These are phyloP conservation scores for Mylabris phalerata DNA, from an alignment of 1,140 invertebrate species.

Conservation along the genomic window DNA sequence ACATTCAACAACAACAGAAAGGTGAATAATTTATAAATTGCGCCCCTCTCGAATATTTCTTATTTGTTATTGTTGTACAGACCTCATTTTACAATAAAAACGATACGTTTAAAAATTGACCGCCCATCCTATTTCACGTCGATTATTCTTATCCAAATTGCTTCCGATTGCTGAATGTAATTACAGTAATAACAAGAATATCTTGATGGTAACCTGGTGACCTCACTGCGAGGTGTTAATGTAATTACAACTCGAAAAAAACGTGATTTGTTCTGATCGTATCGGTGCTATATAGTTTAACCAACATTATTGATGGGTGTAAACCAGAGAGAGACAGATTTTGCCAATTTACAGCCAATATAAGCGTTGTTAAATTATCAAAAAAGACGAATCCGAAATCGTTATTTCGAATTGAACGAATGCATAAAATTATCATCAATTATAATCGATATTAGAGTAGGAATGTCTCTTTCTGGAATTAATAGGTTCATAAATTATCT, in stretches of 20 bases:
- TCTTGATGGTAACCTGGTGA: slow-evolving; percentile 1
- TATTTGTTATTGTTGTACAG: too few relatives aligned
- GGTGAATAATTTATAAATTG: too few relatives aligned
- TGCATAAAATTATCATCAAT: slow-evolving; percentile 19
- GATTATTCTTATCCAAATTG: slow-evolving; percentile 5
- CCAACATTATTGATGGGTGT: not conserved
- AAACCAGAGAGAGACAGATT: too few relatives aligned
- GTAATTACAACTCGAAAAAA: slow-evolving; percentile 2
- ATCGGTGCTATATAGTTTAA: not conserved
- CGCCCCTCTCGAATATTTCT: too few relatives aligned
- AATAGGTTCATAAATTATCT: slow-evolving; percentile 15
- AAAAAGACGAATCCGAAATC: too few relatives aligned
- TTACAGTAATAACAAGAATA: slow-evolving; percentile 6
- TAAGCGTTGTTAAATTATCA: too few relatives aligned
- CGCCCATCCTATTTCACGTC: slow-evolving; percentile 2
- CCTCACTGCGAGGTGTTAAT: slow-evolving; percentile 7
- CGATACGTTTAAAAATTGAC: not conserved
- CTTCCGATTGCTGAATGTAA: slow-evolving; percentile 11
- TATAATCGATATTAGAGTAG: slow-evolving; percentile 15
- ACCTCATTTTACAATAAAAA: too few relatives aligned
- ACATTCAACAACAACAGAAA: too few relatives aligned
- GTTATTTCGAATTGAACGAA: not conserved
- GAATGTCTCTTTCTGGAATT: slow-evolving; percentile 15
- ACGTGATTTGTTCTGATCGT: slow-evolving; percentile 10
- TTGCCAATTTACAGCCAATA: too few relatives aligned